Percentiles rank a stretch among this genome's conserved stretches.
Evolutionary conservation across 2,797 vertebrate species (phyloP).

Genomic region (Eremophila alpestris): DNA sequence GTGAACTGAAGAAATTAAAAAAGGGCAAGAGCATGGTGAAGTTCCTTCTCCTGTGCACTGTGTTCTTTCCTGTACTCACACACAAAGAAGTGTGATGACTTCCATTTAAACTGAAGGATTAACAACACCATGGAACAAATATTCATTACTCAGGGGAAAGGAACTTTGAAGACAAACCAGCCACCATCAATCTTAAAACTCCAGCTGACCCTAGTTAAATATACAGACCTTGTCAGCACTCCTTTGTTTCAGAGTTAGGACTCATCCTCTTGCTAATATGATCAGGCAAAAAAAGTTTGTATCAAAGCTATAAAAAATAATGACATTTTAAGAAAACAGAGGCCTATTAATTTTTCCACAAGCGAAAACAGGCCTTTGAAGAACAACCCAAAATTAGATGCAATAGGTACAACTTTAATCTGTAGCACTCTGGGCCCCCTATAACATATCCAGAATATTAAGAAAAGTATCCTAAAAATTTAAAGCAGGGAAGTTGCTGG

Average conservation of each 20-base stretch:
- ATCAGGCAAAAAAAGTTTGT: background rate
- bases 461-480: background rate
- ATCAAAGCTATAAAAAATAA: constrained; percentile 35
- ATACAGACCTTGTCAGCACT: background rate
- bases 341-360: constrained; percentile 3
- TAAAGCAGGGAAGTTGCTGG: background rate
- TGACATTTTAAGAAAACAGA: constrained; percentile 20
- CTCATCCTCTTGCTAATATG: background rate
- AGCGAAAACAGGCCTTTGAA: background rate
- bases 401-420: background rate
- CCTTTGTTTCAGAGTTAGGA: background rate
- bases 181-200: background rate
- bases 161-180: background rate
- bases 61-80: background rate
- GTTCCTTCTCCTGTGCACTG: background rate
- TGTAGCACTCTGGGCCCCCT: background rate
- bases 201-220: background rate
- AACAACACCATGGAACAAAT: background rate
- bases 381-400: background rate
- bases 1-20: background rate
- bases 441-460: background rate
- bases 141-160: background rate
- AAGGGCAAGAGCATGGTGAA: background rate
- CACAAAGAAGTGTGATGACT: background rate
- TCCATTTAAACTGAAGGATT: background rate